Conservation (phyloP, 53 echinoderm and acorn worm genomes). For the Henricia sp. region DNA sequence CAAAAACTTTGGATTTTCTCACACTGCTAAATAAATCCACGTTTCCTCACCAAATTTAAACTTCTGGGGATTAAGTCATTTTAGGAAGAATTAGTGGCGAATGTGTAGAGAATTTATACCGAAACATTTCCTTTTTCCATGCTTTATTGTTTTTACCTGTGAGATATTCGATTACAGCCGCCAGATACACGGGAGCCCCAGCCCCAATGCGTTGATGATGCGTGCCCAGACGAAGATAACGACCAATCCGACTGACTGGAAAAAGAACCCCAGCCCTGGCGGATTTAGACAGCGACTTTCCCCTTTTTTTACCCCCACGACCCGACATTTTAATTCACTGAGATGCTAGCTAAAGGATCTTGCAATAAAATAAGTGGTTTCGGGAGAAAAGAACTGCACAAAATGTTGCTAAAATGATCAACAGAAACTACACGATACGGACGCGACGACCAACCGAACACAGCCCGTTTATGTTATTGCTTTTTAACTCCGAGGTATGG, state of each 20-base stretch:
- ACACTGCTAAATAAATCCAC: too few species aligned
- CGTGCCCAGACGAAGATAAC: conserved; percentile 80
- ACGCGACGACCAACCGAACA: background rate
- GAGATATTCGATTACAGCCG: conserved; percentile 97
- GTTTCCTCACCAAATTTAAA: too few species aligned
- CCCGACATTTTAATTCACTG: conserved; percentile 71
- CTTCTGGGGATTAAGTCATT: too few species aligned
- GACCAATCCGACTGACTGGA: conserved; percentile 90
- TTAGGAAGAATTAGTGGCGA: too few species aligned
- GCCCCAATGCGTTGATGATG: conserved; percentile 93
- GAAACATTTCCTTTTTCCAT: too few species aligned
- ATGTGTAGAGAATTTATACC: too few species aligned
- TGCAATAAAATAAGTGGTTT: background rate
- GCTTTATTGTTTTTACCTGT: too few species aligned
- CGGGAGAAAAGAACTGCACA: conserved; percentile 27
- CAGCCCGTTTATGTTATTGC: conserved; percentile 7
- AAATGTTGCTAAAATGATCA: background rate
- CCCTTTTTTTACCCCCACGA: conserved; percentile 94
- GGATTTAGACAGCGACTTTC: conserved; percentile 83
- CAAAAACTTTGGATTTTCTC: too few species aligned
- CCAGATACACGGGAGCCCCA: conserved; percentile 97
- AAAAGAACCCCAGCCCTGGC: conserved; percentile 94
- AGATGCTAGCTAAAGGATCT: background rate
- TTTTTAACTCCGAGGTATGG: conserved; percentile 42
- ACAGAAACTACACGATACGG: background rate